Evolutionary conservation across 1,140 invertebrate species (phyloP), one percentile per base, ranked within the genome.

Genomic region (Halyomorpha halys): DNA sequence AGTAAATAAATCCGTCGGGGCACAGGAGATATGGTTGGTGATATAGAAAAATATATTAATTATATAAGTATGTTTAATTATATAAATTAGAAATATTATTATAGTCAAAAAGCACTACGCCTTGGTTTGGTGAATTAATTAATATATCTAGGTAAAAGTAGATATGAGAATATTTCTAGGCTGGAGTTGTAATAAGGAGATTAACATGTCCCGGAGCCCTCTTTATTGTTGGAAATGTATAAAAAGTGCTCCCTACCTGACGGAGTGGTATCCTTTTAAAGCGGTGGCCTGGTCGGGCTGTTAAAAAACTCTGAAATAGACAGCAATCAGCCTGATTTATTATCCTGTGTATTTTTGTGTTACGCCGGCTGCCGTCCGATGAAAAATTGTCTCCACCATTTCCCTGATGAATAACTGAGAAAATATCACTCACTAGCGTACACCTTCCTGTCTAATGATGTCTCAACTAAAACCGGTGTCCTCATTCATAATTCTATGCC

Each of bases 271-370:
- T 16, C 19, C 53, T 23, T 25, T 56, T 25, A 16, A 16, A 23
- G 23, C 4, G 19, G 53, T 16, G 53, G 53, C 15, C 4, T 4
- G 15, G 18, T 15, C 19, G 6, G 53, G 4, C 53, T 25, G 23
- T 56, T 56, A 25, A 56, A 56, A 56, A 56, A 56, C 53, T 25
- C 53, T 56, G 14, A 23, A 25, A 56, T 23, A 56, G 18, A 25
- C 19, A 56, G 19, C 53, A 56, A 56, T 56, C 53, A 56, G 53
- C 15, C 53, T 56, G 53, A 56, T 56, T 56, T 56, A 56, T 56
- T 56, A 25, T 56, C 53, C 53, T 56, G 53, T 56, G 53, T 56
- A 56, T 56, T 56, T 56, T 56, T 21, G 53, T 56, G 23, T 56
- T 56, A 23, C 23, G 18, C 18, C 53, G 53, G 23, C 18, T 25